A percentile compares a stretch with the other conserved stretches of the same genome.
phyloP scores from a whole-genome alignment of 1,140 invertebrate genomes.

The Episyrphus balteatus region DNA sequence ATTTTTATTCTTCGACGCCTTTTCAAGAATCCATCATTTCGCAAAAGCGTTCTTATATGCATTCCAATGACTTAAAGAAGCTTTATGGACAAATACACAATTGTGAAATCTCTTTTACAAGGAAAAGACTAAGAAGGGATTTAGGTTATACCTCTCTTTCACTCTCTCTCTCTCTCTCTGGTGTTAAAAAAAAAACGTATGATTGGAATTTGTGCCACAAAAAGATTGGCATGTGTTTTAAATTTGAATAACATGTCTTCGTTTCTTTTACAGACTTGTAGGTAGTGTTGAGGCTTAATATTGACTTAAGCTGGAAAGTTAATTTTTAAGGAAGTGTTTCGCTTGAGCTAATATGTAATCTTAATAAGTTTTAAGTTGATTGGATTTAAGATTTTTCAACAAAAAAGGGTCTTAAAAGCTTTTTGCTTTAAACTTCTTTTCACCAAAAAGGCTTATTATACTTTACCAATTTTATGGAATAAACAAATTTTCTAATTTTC shows the following conservation, averaged over 20 bases:
- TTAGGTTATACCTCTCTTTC: neutral
- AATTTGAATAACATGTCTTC: no score
- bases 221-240: neutral
- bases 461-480: no score
- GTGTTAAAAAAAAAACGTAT: neutral
- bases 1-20: neutral
- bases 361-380: no score
- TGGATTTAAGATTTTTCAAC: no score
- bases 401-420: no score
- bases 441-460: no score
- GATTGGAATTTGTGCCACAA: neutral
- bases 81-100: neutral
- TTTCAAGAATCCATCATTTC: neutral
- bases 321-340: no score
- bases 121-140: neutral
- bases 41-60: neutral
- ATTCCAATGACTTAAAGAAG: neutral
- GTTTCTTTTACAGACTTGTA: no score
- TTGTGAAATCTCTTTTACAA: neutral
- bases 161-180: neutral
- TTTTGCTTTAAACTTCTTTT: no score
- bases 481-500: no score
- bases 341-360: no score
- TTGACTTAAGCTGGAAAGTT: no score
- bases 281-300: neutral